These are phyloP conservation scores for Adoxophyes honmai DNA, from an alignment of 1,140 invertebrate genomes.

Conservation along the genomic window DNA sequence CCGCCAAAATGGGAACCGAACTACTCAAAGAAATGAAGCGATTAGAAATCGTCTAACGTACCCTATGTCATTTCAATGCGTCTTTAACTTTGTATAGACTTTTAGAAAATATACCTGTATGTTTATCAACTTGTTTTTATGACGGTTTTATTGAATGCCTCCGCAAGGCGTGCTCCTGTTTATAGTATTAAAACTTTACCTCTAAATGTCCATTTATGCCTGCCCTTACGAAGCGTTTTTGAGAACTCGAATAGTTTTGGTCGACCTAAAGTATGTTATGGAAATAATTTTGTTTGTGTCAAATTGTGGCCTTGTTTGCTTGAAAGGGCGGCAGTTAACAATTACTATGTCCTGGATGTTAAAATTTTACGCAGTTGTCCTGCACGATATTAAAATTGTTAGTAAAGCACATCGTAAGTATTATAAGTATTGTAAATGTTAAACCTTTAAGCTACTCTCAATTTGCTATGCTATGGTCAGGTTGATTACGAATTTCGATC, in stretches of 20 bases:
- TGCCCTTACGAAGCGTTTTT: neutral
- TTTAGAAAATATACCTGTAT: slow-evolving; percentile 64
- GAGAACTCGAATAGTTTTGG: neutral
- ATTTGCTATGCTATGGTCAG: slow-evolving; percentile 2
- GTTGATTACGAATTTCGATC: neutral
- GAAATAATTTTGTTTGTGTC: neutral
- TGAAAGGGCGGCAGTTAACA: neutral
- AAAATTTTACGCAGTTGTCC: no score
- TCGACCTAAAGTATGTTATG: neutral
- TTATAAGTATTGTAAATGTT: slow-evolving; percentile 4
- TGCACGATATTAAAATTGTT: neutral
- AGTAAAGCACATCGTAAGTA: slow-evolving; percentile 3
- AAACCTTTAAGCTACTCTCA: neutral
- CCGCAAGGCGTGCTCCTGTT: neutral
- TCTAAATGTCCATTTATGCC: slow-evolving; percentile 4
- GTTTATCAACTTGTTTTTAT: slow-evolving; percentile 55
- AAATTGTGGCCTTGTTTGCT: neutral
- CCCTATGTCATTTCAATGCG: no score
- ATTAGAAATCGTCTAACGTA: slow-evolving; percentile 79
- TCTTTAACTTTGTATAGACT: slow-evolving; percentile 55
- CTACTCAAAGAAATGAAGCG: slow-evolving; percentile 93
- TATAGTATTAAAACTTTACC: slow-evolving; percentile 7
- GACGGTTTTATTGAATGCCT: slow-evolving; percentile 2
- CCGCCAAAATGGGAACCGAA: slow-evolving; percentile 96
- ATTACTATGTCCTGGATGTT: neutral